Evolutionary conservation across 2,113 vertebrate species (phyloP).

Genomic region (Heteronetta atricapilla): DNA sequence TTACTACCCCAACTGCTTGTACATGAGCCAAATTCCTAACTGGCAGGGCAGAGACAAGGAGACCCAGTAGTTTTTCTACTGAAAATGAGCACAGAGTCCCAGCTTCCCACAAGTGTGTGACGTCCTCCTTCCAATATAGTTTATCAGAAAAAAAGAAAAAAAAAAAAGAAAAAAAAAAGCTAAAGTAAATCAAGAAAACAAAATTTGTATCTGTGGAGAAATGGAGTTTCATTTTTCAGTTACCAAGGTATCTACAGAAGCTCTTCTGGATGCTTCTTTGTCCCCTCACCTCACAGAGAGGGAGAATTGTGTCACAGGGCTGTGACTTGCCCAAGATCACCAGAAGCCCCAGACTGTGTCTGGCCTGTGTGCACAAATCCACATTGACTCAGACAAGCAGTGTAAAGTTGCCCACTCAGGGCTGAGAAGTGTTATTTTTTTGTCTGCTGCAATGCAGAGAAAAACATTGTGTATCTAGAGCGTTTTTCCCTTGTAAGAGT

Average conservation of each 20-base stretch:
- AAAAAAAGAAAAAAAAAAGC: background rate
- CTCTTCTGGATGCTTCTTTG: background rate
- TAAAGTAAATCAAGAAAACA: background rate
- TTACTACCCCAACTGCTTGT: too few species aligned
- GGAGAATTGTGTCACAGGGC: too few species aligned
- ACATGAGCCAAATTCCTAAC: background rate
- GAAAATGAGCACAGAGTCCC: background rate
- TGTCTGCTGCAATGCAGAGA: slow-evolving; percentile 12
- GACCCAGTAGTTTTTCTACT: background rate
- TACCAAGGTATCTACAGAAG: background rate
- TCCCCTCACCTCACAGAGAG: background rate
- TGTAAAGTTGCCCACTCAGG: background rate
- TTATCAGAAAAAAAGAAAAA: background rate
- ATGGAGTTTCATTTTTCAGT: background rate
- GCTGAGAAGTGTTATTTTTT: background rate
- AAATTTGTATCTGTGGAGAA: background rate
- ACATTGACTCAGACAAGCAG: fast-evolving
- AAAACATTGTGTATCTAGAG: background rate
- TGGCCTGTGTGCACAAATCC: fast-evolving
- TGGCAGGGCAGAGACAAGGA: background rate
- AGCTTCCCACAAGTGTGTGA: background rate
- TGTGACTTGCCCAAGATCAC: background rate
- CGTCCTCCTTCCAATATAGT: background rate
- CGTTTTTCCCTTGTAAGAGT: background rate
- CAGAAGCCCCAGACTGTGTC: background rate